A percentile compares a stretch with the other conserved stretches of the same genome.
phyloP scores from a whole-genome alignment of 2,797 vertebrate species.

The Rallus crepitans region DNA sequence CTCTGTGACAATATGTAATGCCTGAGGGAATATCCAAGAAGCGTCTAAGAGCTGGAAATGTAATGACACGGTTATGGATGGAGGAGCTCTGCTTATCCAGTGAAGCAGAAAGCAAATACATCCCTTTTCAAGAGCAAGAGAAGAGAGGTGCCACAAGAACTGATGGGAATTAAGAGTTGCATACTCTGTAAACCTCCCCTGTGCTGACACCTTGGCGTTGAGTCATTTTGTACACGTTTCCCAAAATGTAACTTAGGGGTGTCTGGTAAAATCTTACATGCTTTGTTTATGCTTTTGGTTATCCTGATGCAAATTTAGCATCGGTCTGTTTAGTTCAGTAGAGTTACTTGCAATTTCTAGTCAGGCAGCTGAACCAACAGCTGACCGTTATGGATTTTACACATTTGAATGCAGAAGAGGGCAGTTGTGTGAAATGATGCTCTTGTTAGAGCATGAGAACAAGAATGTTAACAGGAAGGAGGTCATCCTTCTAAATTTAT shows the following conservation, averaged over 20 bases:
- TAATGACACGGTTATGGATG: neutral
- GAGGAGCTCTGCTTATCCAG: neutral
- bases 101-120: conserved; percentile 26
- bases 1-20: neutral
- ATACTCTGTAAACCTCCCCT: neutral
- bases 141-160: neutral
- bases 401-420: neutral
- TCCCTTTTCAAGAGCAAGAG: neutral
- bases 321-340: neutral
- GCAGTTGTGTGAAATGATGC: neutral
- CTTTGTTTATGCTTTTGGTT: neutral
- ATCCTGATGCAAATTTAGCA: neutral
- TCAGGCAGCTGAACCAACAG: neutral
- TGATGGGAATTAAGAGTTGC: neutral
- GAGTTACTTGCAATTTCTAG: neutral
- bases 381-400: neutral
- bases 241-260: neutral
- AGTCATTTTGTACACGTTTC: neutral
- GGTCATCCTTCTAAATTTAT: neutral
- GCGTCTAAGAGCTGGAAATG: neutral
- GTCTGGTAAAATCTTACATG: neutral
- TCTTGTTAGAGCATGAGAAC: neutral
- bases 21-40: conserved; percentile 16
- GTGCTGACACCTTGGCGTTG: neutral
- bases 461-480: neutral